A percentile compares a stretch with the other conserved stretches of the same genome.
Evolutionary conservation across 1,140 invertebrate species (phyloP).

Genomic region (Drosophila ohnishii): DNA sequence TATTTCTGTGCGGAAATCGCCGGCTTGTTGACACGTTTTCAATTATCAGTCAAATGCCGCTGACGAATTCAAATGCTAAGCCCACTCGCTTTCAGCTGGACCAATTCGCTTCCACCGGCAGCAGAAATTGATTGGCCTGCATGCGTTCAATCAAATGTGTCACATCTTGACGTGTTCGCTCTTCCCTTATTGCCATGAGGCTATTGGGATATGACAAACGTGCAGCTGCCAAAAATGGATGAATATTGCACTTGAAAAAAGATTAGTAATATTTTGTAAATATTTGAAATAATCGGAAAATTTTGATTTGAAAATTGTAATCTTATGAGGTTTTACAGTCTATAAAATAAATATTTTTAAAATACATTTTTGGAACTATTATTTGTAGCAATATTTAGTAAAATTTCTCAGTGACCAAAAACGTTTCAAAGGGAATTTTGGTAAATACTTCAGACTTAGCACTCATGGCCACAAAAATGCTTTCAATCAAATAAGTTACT

Average conservation of each 20-base stretch:
- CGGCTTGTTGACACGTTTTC: constrained; percentile 76
- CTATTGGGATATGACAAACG: constrained; percentile 34
- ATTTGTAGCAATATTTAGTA: background rate
- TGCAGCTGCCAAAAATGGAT: constrained; percentile 28
- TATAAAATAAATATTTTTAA: too few species aligned
- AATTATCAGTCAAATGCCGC: constrained; percentile 69
- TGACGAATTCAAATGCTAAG: constrained; percentile 45
- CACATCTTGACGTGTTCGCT: constrained; percentile 60
- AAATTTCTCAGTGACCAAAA: background rate
- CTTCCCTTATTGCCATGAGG: constrained; percentile 51
- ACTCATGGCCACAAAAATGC: background rate
- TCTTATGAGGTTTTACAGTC: background rate
- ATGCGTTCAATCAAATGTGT: constrained; percentile 74
- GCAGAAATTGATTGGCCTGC: constrained; percentile 61
- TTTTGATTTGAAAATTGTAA: background rate
- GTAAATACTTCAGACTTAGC: background rate
- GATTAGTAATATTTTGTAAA: background rate
- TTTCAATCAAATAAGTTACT: background rate
- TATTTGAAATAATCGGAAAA: background rate
- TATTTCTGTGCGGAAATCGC: constrained; percentile 46
- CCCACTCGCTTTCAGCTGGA: constrained; percentile 9
- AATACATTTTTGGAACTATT: background rate
- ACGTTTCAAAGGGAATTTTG: background rate
- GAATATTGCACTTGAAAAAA: constrained; percentile 28
- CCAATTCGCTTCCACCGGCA: constrained; percentile 10